Base-by-base conservation (phyloP, 2,113 vertebrate species). In the Loxodonta africana region DNA sequence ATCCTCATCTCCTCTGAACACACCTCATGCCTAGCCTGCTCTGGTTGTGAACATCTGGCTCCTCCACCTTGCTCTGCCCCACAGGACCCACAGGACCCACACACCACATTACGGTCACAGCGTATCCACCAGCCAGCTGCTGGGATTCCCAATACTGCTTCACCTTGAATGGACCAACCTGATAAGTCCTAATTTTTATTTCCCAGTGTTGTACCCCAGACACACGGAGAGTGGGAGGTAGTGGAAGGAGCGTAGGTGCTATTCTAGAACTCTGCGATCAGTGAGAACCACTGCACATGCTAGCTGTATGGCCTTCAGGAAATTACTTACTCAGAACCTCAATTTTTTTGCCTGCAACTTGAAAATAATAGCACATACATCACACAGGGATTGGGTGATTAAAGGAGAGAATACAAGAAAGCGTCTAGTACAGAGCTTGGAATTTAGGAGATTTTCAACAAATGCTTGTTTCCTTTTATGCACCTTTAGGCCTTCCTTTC, bases 241-340 rank as follows among this genome's bases (percentile, higher is more conserved):
- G 60, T 2, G 17, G 57, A 9, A 60, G 25, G n/a, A 9, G 46
- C 8, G 3, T 17, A 0, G 15, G 26, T 6, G 23, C 65, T 18
- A 0, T 2, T 33, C 60, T 37, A 30, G 30, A 82, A 33, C 37
- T 28, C 26, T 14, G 33, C 0, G 5, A 33, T 30, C 74, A 83
- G 63, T 30, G 23, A 26, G 37, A 15, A 17, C 26, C 8, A 0
- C 2, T 1, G 1, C 0, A 12, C n/a, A 10, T 83, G 21, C 23
- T 10, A 9, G 2, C 11, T 30, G 28, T 57, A 57, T 57, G 53
- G 53, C 15, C 53, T 57, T 57, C 53, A 57, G 53, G 44, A 8
- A 20, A 1, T 7, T 12, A 46, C 71, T 20, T 30, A 12, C 48
- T 28, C n/a, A 46, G 48, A 23, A n/a, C 23, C 71, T 83, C 81